Evolutionary conservation across 2,797 vertebrate genomes (phyloP).

Genomic region (Lophius americanus): DNA sequence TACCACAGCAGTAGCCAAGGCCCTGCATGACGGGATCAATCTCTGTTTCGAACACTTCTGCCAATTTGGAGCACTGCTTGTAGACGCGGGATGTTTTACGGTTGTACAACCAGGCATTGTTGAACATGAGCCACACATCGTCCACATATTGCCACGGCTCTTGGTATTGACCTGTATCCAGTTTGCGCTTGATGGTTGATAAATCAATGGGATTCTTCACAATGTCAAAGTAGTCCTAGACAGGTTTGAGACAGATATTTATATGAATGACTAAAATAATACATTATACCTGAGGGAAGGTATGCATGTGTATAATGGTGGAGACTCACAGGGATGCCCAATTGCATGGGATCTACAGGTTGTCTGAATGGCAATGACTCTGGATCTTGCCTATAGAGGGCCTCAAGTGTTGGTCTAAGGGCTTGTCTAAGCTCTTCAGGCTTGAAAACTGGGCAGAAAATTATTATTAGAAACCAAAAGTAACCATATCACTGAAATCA

Average conservation of each 20-base stretch:
- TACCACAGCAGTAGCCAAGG: slow-evolving; percentile 97
- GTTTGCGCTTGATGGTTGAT: slow-evolving; percentile 97
- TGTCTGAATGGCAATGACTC: slow-evolving; percentile 98
- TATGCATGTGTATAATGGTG: fast-evolving
- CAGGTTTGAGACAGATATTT: neutral
- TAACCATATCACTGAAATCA: neutral
- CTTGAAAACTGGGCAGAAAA: slow-evolving; percentile 89
- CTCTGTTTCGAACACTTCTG: slow-evolving; percentile 96
- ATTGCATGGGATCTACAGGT: slow-evolving; percentile 93
- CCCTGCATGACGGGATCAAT: slow-evolving; percentile 98
- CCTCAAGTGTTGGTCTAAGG: slow-evolving; percentile 97
- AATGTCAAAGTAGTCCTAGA: slow-evolving; percentile 98
- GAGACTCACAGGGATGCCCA: slow-evolving; percentile 95
- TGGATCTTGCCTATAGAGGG: slow-evolving; percentile 96
- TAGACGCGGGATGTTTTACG: slow-evolving; percentile 98
- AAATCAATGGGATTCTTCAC: slow-evolving; percentile 99
- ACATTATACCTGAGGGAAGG: neutral
- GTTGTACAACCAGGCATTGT: slow-evolving; percentile 99
- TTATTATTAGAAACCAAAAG: neutral
- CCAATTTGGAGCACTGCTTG: slow-evolving; percentile 97
- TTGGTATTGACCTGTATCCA: slow-evolving; percentile 98
- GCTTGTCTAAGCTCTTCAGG: slow-evolving; percentile 97
- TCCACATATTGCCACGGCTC: slow-evolving; percentile 99
- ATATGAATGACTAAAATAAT: neutral
- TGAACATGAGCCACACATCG: slow-evolving; percentile 99